phyloP scores from a whole-genome alignment of 2,888 invertebrate species.

The Nomada fucata region DNA sequence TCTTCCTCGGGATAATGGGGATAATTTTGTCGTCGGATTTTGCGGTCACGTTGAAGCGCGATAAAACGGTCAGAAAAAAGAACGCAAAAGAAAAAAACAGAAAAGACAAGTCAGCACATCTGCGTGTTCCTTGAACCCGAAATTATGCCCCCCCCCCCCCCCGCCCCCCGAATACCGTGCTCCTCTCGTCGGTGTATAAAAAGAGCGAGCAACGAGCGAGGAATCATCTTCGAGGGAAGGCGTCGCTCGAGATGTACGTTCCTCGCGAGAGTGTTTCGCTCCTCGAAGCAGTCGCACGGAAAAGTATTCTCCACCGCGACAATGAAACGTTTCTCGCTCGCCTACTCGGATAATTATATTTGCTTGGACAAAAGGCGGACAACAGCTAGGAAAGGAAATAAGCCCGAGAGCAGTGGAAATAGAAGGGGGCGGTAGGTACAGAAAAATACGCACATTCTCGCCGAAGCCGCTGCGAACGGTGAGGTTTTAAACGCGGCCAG shows the following conservation, averaged over 20 bases:
- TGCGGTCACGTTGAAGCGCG: too few species aligned
- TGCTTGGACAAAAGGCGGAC: not conserved
- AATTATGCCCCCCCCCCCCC: constrained; percentile 1
- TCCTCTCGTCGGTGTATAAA: constrained; percentile 7
- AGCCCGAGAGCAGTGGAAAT: not conserved
- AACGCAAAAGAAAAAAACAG: too few species aligned
- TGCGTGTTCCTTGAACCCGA: too few species aligned
- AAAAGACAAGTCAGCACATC: too few species aligned
- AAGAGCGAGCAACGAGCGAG: not conserved
- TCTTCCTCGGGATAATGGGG: too few species aligned
- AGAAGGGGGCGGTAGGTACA: not conserved
- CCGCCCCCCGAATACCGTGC: constrained; percentile 2
- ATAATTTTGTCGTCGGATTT: too few species aligned
- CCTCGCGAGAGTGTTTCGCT: not conserved
- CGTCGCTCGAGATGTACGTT: constrained; percentile 3
- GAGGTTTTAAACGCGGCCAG: not conserved
- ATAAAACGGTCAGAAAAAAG: too few species aligned
- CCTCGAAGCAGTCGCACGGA: not conserved
- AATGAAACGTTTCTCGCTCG: not conserved
- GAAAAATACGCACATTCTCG: not conserved
- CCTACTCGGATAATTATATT: constrained; percentile 2
- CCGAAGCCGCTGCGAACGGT: not conserved
- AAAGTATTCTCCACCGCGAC: not conserved
- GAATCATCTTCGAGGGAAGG: constrained; percentile 8
- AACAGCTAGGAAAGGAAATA: not conserved